Percentiles rank a stretch among this genome's conserved stretches.
phyloP scores from a whole-genome alignment of 2,113 vertebrate genomes.

The Barnardius zonarius region DNA sequence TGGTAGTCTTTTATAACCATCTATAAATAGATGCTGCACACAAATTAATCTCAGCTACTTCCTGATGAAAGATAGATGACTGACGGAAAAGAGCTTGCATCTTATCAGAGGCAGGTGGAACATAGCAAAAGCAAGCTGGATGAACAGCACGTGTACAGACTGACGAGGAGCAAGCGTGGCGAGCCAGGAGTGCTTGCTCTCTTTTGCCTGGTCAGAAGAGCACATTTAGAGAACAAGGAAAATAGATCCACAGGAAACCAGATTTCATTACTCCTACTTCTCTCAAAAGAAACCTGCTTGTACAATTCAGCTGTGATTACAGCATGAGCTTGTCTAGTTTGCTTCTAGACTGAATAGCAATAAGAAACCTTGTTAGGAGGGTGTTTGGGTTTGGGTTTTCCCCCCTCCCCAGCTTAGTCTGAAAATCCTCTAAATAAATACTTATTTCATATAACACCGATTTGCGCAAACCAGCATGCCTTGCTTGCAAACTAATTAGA shows the following conservation, averaged over 20 bases:
- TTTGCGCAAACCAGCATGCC: not conserved
- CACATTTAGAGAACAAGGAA: not conserved
- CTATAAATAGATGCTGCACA: not conserved
- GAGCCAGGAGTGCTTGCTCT: not conserved
- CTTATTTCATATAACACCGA: slow-evolving; percentile 6
- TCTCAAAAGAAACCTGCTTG: slow-evolving; percentile 1
- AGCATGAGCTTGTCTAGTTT: slow-evolving; percentile 25
- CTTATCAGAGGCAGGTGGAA: not conserved
- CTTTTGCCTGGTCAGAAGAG: not conserved
- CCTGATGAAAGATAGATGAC: not conserved
- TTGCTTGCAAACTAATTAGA: slow-evolving; percentile 2
- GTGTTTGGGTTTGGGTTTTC: not conserved
- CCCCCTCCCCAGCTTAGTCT: not conserved
- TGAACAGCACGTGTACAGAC: not conserved
- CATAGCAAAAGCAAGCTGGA: not conserved
- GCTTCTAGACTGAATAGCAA: not conserved
- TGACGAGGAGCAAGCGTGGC: not conserved
- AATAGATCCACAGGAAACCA: not conserved
- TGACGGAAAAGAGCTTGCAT: not conserved
- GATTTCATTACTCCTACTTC: not conserved
- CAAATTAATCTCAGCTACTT: not conserved
- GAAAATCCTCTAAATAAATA: slow-evolving; percentile 25
- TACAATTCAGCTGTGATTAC: not conserved
- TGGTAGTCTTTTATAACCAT: not conserved
- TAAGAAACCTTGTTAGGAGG: not conserved